Evolutionary conservation across 2,113 vertebrate genomes (phyloP), one percentile per base, ranked within the genome.

Genomic region (Salvelinus fontinalis): DNA sequence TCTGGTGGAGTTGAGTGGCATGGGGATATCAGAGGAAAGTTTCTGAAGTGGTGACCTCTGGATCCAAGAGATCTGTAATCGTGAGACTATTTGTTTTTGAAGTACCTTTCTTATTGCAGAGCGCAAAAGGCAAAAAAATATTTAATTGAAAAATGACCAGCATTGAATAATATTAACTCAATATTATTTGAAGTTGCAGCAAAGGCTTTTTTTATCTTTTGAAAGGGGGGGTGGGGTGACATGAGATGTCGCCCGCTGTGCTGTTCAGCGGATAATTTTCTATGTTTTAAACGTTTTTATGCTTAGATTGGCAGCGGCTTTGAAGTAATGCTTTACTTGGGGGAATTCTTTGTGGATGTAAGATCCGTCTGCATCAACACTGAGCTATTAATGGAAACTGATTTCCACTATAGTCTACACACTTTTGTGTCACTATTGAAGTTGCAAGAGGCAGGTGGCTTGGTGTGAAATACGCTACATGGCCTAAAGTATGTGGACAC

Each of bases 161-260:
- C 94, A 88, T 91, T 82, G 91, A 86, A 69, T 88, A 62, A 62
- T 62, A 89, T 84, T 90, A 77, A 80, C 84, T 90, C 85, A 82
- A 90, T 91, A 91, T 93, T 90, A 91, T 91, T 44, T 93, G 91
- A 84, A 92, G 90, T 94, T 93, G 93, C 93, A 90, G 93, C 83
- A 79, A 84, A 84, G 73, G 81, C 81, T 85, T 77, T 84, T 81
- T 84, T 87, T 83, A 90, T 92, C 87, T 92, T 90, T 88, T 84
- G 72, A 81, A 89, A 88, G 85, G 83, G 89, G 81, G 57, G 80
- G 31, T 27, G 27, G 31, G 79, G 78, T 75, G 29, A 71, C 83
- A 87, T 81, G 86, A 84, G 78, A 82, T 76, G 85, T 83, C 83
- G 89, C 83, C 82, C 20, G 73, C 85, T 76, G 86, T 77, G 86